Evolutionary conservation across 2,113 vertebrate species (phyloP).

Genomic region (Dendropsophus ebraccatus): DNA sequence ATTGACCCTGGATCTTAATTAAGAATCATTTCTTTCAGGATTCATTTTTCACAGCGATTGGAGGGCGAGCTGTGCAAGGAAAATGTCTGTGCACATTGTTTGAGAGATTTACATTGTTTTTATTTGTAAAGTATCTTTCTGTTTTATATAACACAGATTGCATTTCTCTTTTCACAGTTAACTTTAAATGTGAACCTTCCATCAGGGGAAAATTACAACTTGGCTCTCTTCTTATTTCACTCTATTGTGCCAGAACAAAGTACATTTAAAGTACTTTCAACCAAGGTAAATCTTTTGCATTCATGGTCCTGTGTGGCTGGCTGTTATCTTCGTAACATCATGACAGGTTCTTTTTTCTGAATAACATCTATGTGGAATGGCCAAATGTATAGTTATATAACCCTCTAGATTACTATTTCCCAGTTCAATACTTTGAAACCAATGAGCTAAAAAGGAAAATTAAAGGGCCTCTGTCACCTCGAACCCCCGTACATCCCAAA

Average conservation of each 20-base stretch:
- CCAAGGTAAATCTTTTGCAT: conserved; percentile 80
- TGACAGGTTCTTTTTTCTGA: background rate
- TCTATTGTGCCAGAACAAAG: conserved; percentile 86
- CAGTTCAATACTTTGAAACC: too few relatives aligned
- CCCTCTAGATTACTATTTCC: too few relatives aligned
- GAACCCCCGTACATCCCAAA: too few relatives aligned
- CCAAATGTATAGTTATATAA: background rate
- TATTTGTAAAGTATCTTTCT: conserved; percentile 51
- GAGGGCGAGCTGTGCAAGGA: conserved; percentile 18
- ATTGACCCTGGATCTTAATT: conserved; percentile 48
- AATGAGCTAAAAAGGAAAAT: too few relatives aligned
- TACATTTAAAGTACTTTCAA: conserved; percentile 90
- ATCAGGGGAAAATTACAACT: conserved; percentile 82
- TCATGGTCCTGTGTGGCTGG: background rate
- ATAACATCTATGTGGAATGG: background rate
- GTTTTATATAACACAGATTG: background rate
- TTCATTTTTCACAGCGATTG: conserved; percentile 41
- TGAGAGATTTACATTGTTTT: conserved; percentile 29
- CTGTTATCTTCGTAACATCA: background rate
- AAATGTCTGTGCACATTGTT: background rate
- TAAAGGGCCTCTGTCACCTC: too few relatives aligned
- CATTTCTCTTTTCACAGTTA: conserved; percentile 76
- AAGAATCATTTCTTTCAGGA: conserved; percentile 57
- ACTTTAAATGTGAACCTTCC: conserved; percentile 80
- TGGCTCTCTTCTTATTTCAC: conserved; percentile 84